Evolutionary conservation across 2,797 vertebrate genomes (phyloP), one percentile per base, ranked within the genome.

Genomic region (Cheirogaleus major): DNA sequence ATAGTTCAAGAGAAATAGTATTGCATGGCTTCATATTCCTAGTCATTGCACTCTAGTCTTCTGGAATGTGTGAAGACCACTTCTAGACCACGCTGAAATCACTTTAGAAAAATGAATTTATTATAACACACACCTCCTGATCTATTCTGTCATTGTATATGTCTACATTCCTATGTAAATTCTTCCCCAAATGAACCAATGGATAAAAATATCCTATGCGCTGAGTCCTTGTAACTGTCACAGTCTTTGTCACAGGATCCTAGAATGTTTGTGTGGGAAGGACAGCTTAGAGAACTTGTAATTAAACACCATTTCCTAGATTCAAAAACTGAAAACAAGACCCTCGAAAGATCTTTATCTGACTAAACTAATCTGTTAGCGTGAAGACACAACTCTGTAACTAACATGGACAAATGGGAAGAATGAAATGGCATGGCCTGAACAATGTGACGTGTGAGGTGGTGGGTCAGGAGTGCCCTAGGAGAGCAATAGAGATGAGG

Each of bases 401-500:
- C 15, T 55, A 91, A 57, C 15, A 48, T 25, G 30, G 27, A 41
- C 9, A 55, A 85, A 27, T 61, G 35, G 30, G 48, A 80, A 95
- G 30, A 75, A 83, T 1, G 1, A 13, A 93, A 20, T 17, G 48
- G 10, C 5, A 4, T 38, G 18, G 41, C 10, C 0, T 12, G 27
- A 32, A n/a, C 13, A 88, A 27, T 1, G 25, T 18, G 13, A n/a
- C 1, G 7, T 73, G 4, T 45, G 7, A 82, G 27, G n/a, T 17
- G 6, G 5, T 5, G 10, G 11, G 7, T 9, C 9, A 69, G 30
- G 9, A 35, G 7, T 17, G 0, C 2, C 4, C 45, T 14, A 6
- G 0, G n/a, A 23, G 7, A 5, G 2, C 55, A 17, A 10, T 15
- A 48, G 18, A 8, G n/a, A 17, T 45, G 15, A 27, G 2, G 4